Conservation (phyloP, 2,888 invertebrate species). For the Caenorhabditis plicata region DNA sequence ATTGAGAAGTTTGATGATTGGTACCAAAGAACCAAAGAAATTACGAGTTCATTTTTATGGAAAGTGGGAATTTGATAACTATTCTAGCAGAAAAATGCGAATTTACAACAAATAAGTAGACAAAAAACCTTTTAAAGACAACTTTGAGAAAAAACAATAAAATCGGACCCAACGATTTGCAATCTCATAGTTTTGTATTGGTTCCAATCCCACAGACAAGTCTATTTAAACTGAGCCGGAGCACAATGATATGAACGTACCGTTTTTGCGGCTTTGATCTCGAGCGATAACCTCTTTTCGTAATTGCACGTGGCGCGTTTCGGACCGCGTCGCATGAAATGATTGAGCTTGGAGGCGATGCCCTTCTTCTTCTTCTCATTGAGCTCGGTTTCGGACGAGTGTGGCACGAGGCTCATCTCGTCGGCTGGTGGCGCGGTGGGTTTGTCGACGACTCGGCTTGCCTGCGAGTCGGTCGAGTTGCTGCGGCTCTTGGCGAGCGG, state of each 20-base stretch:
- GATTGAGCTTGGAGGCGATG: conserved; percentile 29
- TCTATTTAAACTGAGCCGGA: no score
- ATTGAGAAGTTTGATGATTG: no score
- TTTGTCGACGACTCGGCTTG: not conserved
- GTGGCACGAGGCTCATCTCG: not conserved
- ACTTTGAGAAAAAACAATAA: not conserved
- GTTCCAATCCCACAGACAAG: no score
- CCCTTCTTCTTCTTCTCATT: no score
- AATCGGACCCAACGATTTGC: no score
- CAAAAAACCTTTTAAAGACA: not conserved
- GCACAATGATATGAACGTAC: conserved; percentile 11
- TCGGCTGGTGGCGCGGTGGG: not conserved
- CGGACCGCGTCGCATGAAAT: conserved; percentile 38
- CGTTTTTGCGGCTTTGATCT: conserved; percentile 61
- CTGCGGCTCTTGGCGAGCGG: conserved; percentile 15
- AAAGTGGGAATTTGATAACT: no score
- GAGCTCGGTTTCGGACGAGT: conserved; percentile 12
- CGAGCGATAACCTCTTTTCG: conserved; percentile 62
- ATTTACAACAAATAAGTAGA: no score
- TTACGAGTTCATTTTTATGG: no score
- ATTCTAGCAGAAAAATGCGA: no score
- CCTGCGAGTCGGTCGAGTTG: conserved; percentile 20
- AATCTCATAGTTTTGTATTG: no score
- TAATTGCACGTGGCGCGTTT: conserved; percentile 57
- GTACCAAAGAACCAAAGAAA: no score